Base-by-base conservation (phyloP, 2,113 vertebrate genomes). In the Rhinopomastus cyanomelas region DNA sequence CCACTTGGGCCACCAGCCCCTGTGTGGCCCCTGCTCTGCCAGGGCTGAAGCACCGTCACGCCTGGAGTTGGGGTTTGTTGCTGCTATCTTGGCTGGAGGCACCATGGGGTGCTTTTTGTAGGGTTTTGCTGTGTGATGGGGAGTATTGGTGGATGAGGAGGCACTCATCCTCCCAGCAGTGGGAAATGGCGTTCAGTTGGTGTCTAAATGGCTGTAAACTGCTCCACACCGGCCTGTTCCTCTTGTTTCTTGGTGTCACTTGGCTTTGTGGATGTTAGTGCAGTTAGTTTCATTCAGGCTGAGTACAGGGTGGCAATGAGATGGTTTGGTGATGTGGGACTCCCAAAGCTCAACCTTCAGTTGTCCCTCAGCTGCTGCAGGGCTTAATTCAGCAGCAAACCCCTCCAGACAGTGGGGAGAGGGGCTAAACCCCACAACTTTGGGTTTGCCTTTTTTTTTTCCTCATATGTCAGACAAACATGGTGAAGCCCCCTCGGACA, bases 301-400 rank as follows among this genome's bases (percentile, higher is more conserved):
- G 71, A 77, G 69, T 12, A 4, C 3, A 0, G 1, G 29, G 13
- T 27, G 20, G 22, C 71, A 29, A 9, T 5, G 39, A 42, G 39
- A 42, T 42, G 39, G 39, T 42, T 42, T 42, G 34, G 19, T 23
- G 27, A n/a, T 51, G 8, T 36, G n/a, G 11, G 15, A 61, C 16
- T 9, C 25, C 2, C 1, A 27, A 30, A 65, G 59, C 39, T 79
- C 67, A 71, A 12, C 19, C 39, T 81, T 39, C 39, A 64, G n/a
- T 66, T 52, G 36, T n/a, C 55, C 55, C 71, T 53, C 25, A 55
- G 61, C 73, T 53, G 52, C 23, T 57, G 18, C 44, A 34, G 55
- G 49, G 53, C 37, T 55, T 53, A 20, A n/a, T 20, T 81, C 25
- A 72, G 36, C 61, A 19, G 48, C 8, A 15, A 15, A 42, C 39